Evolutionary conservation across 2,888 invertebrate species (phyloP), one percentile per base, ranked within the genome.

Genomic region (Chymomyza amoena): DNA sequence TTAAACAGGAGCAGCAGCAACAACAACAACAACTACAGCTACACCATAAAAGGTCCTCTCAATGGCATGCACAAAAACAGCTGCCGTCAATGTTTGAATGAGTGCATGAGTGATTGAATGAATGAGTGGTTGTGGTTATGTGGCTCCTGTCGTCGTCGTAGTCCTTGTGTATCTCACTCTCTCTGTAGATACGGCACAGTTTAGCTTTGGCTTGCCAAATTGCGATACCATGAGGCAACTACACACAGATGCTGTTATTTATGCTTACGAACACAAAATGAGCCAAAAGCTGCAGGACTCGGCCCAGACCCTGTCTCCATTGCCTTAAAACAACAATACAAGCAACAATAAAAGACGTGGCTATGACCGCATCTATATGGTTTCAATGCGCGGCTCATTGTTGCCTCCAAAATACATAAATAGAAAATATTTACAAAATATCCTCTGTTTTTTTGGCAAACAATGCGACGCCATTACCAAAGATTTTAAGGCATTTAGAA

Each of bases 31-130:
- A 45, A 28, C 60, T 64, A 59, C 62, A 25, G 16, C 51, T 20
- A 20, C 70, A 69, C 45, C 64, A 52, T 61, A 74, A 70, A 70
- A 64, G 68, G 67, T 72, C 52, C 52, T 52, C 52, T n/a, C 36
- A n/a, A n/a, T 28, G 54, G 25, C 25, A 28, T n/a, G 63, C 20
- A 32, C 20, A 52, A 57, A 65, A 72, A 69, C 81, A 81, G 84
- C 79, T 81, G 81, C 75, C 79, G 79, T 81, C 84, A 81, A 84
- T 83, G 81, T 74, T 83, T 83, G 75, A 81, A 84, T 83, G 81
- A 79, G 72, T 75, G 76, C 81, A 80, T 79, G 81, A 81, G 80
- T 83, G 80, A 80, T 80, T 81, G 81, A 84, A 81, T 72, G 73
- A 79, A 76, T 77, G 77, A 57, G 57, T 57, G 57, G 57, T 28